phyloP scores from a whole-genome alignment of 2,888 invertebrate genomes.

The Euplexia lucipara region DNA sequence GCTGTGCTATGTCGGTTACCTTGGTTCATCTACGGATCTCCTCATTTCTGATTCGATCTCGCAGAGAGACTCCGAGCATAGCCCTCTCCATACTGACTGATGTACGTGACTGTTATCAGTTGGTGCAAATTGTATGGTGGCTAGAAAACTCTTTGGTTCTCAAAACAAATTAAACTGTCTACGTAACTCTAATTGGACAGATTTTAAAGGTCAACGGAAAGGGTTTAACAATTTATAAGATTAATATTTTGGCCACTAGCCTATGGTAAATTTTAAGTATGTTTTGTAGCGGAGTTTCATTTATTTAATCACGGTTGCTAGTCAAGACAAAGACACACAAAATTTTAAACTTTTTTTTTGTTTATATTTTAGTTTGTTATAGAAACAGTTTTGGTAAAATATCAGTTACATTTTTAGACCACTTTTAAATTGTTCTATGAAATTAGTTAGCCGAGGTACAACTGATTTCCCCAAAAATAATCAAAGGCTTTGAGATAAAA shows the following conservation, averaged over 20 bases:
- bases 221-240: neutral
- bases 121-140: neutral
- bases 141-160: slow-evolving; percentile 2
- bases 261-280: slow-evolving; percentile 26
- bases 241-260: slow-evolving; percentile 4
- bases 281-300: slow-evolving; percentile 28
- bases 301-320: slow-evolving; percentile 53
- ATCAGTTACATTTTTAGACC: neutral
- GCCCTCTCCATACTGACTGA: too few relatives aligned
- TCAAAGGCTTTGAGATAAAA: neutral
- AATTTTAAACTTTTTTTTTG: slow-evolving; percentile 11
- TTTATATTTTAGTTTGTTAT: slow-evolving; percentile 16
- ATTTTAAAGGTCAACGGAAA: neutral
- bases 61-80: too few relatives aligned
- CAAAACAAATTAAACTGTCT: neutral
- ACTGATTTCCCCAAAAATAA: neutral
- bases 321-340: slow-evolving; percentile 53
- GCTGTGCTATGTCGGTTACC: too few relatives aligned
- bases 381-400: neutral
- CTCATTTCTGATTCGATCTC: too few relatives aligned
- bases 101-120: too few relatives aligned
- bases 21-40: too few relatives aligned
- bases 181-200: neutral
- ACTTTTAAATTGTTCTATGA: slow-evolving; percentile 2
- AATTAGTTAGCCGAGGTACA: neutral